A percentile compares a stretch with the other conserved stretches of the same genome.
Conservation (phyloP, 1,140 invertebrate genomes). For the Mamestra configurata region DNA sequence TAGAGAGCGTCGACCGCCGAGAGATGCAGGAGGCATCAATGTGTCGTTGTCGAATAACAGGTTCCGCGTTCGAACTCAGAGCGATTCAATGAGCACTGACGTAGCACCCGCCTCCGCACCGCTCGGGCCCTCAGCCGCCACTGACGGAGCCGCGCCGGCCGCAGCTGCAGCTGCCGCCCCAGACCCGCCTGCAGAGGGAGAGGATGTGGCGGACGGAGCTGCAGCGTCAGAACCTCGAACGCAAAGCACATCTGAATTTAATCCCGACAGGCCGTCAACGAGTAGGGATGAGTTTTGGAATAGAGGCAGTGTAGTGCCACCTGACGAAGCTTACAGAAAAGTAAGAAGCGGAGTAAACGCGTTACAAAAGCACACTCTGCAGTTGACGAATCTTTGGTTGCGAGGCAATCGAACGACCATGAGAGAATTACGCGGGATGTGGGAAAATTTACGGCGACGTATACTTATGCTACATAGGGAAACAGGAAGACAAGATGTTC, state of each 20-base stretch:
- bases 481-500: slow-evolving; percentile 76
- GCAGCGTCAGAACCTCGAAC: background rate
- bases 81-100: slow-evolving; percentile 42
- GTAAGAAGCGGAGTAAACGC: slow-evolving; percentile 77
- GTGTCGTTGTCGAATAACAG: slow-evolving; percentile 66
- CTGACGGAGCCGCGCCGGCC: background rate
- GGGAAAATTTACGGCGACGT: slow-evolving; percentile 90
- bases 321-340: slow-evolving; percentile 80
- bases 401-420: slow-evolving; percentile 84
- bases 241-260: slow-evolving; percentile 55
- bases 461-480: slow-evolving; percentile 88
- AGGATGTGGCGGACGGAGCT: background rate
- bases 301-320: slow-evolving; percentile 63
- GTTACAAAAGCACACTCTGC: slow-evolving; percentile 78
- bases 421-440: slow-evolving; percentile 89
- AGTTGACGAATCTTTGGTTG: slow-evolving; percentile 80
- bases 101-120: background rate
- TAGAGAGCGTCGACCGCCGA: slow-evolving; percentile 53
- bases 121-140: background rate
- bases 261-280: slow-evolving; percentile 73
- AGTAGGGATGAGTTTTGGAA: slow-evolving; percentile 76
- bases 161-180: background rate
- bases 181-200: background rate
- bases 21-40: slow-evolving; percentile 63
- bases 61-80: slow-evolving; percentile 73